Evolutionary conservation across 2,113 vertebrate species (phyloP).

Genomic region (Scopus umbretta): DNA sequence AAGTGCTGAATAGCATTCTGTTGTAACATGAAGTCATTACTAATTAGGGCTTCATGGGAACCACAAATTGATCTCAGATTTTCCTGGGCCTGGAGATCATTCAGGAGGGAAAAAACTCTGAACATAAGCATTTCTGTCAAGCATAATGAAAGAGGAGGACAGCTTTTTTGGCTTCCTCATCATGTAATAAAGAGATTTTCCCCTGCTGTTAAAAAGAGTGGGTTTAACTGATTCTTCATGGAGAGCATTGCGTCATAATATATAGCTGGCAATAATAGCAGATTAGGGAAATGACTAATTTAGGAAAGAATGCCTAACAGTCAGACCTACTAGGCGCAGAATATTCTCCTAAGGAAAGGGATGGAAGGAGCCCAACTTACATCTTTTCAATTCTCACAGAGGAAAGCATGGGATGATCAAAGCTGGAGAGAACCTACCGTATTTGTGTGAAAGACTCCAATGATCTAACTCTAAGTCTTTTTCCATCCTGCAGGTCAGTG

Average conservation of each 20-base stretch:
- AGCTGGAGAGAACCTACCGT: not conserved
- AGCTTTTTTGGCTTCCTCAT: not conserved
- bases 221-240: not conserved
- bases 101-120: not conserved
- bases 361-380: not conserved
- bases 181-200: not conserved
- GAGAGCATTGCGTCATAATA: not conserved
- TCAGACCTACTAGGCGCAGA: not conserved
- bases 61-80: constrained; percentile 47
- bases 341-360: not conserved
- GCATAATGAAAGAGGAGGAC: not conserved
- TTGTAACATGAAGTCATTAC: constrained; percentile 10
- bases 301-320: not conserved
- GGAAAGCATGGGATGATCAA: not conserved
- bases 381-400: not conserved
- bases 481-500: not conserved
- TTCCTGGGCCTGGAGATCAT: constrained; percentile 15
- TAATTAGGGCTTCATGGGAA: constrained; percentile 10
- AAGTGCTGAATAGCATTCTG: not conserved
- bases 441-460: not conserved
- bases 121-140: not conserved
- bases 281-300: not conserved
- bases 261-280: not conserved
- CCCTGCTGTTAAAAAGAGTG: not conserved
- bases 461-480: not conserved